Base-by-base conservation (phyloP, 1,140 invertebrate species). In the Aphis gossypii region DNA sequence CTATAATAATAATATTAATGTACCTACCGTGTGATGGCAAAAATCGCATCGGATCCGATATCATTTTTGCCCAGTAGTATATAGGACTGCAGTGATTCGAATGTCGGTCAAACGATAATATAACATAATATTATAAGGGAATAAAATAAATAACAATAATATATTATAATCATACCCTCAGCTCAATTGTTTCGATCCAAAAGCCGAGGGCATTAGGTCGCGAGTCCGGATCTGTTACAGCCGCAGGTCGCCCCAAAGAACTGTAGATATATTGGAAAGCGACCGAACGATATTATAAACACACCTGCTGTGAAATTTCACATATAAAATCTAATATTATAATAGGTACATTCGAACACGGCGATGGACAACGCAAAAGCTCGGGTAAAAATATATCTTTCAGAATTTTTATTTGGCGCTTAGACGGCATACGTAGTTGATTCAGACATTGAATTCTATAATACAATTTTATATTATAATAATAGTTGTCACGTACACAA, bases 131-230 rank as follows among this genome's bases (percentile, higher is more conserved):
- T 76, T 76, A 51, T 35, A 21, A 35, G 46, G 86, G 86, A 88
- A 88, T 35, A 51, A 46, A 83, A 83, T 38, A 76, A n/a, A 76
- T 6, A 76, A 38, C 35, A 76, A 76, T 68, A 38, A 83, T 83
- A 83, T 83, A 38, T 20, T 83, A 83, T 83, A 38, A 38, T 83
- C 23, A 88, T 38, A 89, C n/a, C 46, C 86, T 23, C 86, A 25
- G 23, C 23, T 1, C n/a, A 30, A 89, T 89, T 54, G 46, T 89
- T 89, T 54, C 20, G 35, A 14, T 21, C 87, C n/a, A n/a, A 51
- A 8, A 8, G 86, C 89, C 56, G 41, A 38, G 1, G 38, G 89
- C 89, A 90, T 90, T 90, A 90, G 89, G 89, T 90, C 89, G 30
- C 89, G 23, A 9, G 46, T 48, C 20, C 48, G 48, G 46, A 51